A percentile compares a stretch with the other conserved stretches of the same genome.
Evolutionary conservation across 2,113 vertebrate species (phyloP).

Genomic region (Urocolius indicus): DNA sequence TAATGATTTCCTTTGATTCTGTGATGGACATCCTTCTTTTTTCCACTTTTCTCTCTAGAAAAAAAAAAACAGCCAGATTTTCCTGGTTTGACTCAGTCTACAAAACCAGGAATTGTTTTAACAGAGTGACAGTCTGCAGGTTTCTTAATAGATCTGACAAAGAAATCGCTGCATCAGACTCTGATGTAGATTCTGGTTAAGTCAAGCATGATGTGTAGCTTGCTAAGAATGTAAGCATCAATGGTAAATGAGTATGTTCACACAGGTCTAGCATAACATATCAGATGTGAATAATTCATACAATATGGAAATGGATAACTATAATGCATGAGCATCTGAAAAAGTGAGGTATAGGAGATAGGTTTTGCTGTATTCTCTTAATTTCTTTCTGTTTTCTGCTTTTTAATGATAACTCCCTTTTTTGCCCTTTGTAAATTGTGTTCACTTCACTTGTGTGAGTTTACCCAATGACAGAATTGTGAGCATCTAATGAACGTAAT

Average conservation of each 20-base stretch:
- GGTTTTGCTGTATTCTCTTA: not conserved
- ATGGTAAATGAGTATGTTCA: not conserved
- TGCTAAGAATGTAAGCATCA: not conserved
- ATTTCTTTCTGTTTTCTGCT: not conserved
- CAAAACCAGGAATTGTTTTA: not conserved
- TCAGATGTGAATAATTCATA: not conserved
- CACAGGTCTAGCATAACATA: not conserved
- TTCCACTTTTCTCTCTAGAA: not conserved
- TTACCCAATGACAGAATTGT: not conserved
- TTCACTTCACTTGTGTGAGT: not conserved
- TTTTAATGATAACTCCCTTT: not conserved
- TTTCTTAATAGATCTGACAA: not conserved
- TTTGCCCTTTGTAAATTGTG: not conserved
- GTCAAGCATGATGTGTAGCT: not conserved
- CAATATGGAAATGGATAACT: not conserved
- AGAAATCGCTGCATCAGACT: not conserved
- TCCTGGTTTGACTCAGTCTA: not conserved
- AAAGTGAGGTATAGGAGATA: not conserved
- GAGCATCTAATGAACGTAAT: not conserved
- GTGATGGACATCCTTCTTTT: not conserved
- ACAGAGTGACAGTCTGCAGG: fast-evolving
- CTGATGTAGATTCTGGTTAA: not conserved
- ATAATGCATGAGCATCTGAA: not conserved
- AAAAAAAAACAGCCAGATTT: not conserved
- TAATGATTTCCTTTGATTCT: not conserved